Conservation (phyloP, 2,113 vertebrate species). For the Machaerirhynchus nigripectus region DNA sequence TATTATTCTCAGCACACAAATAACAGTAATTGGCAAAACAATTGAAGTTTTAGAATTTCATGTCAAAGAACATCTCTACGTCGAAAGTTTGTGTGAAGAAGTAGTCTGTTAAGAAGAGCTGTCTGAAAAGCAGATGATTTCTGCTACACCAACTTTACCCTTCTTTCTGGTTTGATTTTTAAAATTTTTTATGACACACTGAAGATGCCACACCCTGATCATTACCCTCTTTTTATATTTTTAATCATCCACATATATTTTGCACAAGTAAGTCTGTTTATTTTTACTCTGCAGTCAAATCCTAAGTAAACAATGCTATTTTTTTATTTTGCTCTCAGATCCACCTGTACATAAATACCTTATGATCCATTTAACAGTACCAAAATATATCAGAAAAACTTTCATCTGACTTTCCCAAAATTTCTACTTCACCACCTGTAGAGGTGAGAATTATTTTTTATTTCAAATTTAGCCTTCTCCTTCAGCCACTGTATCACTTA, state of each 20-base stretch:
- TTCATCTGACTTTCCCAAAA: neutral
- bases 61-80: neutral
- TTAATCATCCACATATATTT: neutral
- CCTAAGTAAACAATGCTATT: neutral
- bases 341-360: neutral
- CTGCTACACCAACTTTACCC: neutral
- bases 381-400: neutral
- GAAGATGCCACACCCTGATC: neutral
- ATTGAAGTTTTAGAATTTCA: neutral
- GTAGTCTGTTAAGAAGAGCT: neutral
- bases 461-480: neutral
- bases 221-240: neutral
- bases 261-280: neutral
- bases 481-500: neutral
- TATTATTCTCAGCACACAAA: neutral
- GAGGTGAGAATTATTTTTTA: neutral
- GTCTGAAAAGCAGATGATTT: neutral
- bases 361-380: neutral
- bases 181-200: neutral
- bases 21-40: neutral
- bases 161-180: neutral
- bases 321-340: neutral
- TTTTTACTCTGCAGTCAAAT: neutral
- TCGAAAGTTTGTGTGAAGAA: neutral
- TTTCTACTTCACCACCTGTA: neutral